These are phyloP conservation scores for Leucophenga montana DNA, from an alignment of 2,888 invertebrate genomes.

Conservation along the genomic window DNA sequence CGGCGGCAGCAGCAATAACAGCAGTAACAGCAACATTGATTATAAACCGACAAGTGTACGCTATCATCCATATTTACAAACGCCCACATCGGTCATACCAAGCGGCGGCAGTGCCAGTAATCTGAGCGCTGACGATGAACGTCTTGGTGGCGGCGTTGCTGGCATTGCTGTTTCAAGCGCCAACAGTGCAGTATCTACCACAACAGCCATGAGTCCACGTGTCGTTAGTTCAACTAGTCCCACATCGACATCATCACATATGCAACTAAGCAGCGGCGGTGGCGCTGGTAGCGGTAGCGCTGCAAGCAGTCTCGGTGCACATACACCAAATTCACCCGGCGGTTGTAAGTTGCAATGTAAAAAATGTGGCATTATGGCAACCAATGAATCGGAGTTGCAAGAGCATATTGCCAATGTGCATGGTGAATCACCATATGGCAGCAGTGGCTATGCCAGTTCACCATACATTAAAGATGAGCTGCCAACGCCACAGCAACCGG, in stretches of 20 bases:
- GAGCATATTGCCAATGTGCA: conserved; percentile 85
- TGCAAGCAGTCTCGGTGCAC: conserved; percentile 51
- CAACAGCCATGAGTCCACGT: conserved; percentile 70
- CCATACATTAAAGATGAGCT: conserved; percentile 70
- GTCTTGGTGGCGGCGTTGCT: conserved; percentile 35
- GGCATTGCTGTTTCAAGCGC: conserved; percentile 25
- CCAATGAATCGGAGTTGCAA: conserved; percentile 81
- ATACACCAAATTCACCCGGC: conserved; percentile 70
- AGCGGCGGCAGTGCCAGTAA: conserved; percentile 27
- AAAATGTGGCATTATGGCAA: conserved; percentile 87
- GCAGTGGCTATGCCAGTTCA: conserved; percentile 66
- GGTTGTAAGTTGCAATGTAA: conserved; percentile 79
- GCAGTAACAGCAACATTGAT: conserved; percentile 24
- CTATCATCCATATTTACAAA: conserved; percentile 68
- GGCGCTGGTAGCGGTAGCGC: conserved; percentile 48
- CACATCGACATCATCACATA: conserved; percentile 66
- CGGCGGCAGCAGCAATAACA: conserved; percentile 53
- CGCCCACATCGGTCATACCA: conserved; percentile 54
- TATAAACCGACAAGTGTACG: conserved; percentile 56
- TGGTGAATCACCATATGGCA: conserved; percentile 70
- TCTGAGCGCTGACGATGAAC: conserved; percentile 38
- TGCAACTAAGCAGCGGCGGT: conserved; percentile 53
- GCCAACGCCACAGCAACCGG: conserved; percentile 51
- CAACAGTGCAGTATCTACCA: conserved; percentile 44
- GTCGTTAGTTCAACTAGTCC: conserved; percentile 73